Evolutionary conservation across 2,113 vertebrate genomes (phyloP).

Genomic region (Apodemus sylvaticus): DNA sequence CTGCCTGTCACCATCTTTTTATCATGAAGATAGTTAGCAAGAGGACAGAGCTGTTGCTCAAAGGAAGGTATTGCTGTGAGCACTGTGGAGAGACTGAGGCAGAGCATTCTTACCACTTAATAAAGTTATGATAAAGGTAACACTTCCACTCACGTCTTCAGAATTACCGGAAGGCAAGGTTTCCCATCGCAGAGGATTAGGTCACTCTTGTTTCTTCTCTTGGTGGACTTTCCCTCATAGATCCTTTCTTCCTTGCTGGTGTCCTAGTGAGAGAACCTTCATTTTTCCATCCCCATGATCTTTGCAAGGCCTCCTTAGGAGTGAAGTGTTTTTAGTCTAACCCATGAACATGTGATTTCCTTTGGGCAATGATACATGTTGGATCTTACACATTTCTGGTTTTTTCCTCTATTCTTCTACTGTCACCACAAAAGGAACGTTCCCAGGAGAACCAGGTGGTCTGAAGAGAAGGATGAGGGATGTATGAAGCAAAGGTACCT

Average conservation of each 20-base stretch:
- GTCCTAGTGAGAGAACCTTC: not conserved
- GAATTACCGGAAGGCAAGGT: not conserved
- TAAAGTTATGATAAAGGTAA: not conserved
- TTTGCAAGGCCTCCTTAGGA: not conserved
- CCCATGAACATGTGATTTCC: not conserved
- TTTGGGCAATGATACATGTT: not conserved
- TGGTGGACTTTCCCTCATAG: not conserved
- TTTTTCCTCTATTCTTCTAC: not conserved
- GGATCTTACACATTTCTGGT: not conserved
- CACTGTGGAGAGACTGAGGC: not conserved
- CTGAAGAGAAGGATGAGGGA: not conserved
- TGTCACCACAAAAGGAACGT: not conserved
- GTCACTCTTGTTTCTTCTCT: not conserved
- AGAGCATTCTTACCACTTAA: not conserved
- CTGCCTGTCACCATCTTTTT: not conserved
- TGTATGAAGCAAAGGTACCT: not conserved
- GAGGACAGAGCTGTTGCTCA: not conserved
- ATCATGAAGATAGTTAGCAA: not conserved
- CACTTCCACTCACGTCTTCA: not conserved
- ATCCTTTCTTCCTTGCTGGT: not conserved
- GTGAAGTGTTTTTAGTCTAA: not conserved
- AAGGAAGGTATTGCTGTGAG: not conserved
- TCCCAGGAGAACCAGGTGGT: not conserved
- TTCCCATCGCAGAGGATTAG: not conserved
- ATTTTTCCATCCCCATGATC: not conserved